phyloP scores from a whole-genome alignment of 2,113 vertebrate species.

The Baryphthengus martii region DNA sequence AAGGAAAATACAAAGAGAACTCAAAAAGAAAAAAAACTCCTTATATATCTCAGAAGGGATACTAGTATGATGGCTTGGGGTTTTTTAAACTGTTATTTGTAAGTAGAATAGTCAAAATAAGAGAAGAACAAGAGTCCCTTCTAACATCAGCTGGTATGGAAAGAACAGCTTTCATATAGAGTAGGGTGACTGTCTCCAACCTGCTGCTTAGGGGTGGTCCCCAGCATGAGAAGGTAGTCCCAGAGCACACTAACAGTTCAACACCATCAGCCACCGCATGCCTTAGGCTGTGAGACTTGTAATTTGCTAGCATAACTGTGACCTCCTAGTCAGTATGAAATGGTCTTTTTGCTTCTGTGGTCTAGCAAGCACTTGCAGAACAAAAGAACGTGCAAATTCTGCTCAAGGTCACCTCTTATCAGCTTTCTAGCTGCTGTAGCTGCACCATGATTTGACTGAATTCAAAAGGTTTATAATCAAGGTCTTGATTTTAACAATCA shows the following conservation, averaged over 20 bases:
- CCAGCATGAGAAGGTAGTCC: not conserved
- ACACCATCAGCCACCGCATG: accelerated
- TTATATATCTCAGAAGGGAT: not conserved
- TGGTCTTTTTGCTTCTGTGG: not conserved
- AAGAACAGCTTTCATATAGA: not conserved
- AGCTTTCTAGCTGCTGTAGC: not conserved
- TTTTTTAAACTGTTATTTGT: not conserved
- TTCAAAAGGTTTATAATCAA: not conserved
- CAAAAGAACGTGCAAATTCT: not conserved
- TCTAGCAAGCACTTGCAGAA: not conserved
- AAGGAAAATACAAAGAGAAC: not conserved
- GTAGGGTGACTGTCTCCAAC: not conserved
- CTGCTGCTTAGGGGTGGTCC: not conserved
- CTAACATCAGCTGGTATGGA: not conserved
- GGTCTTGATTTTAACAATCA: not conserved
- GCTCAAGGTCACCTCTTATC: not conserved
- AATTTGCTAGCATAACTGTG: not conserved
- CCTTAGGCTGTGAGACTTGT: not conserved
- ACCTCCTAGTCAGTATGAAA: not conserved
- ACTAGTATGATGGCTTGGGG: not conserved
- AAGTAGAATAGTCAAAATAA: not conserved
- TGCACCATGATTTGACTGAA: not conserved
- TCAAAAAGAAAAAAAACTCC: not conserved
- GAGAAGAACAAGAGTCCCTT: not conserved
- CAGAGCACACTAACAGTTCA: not conserved